Conservation (phyloP, 2,888 invertebrate genomes). For the Drosophila heteroneura region DNA sequence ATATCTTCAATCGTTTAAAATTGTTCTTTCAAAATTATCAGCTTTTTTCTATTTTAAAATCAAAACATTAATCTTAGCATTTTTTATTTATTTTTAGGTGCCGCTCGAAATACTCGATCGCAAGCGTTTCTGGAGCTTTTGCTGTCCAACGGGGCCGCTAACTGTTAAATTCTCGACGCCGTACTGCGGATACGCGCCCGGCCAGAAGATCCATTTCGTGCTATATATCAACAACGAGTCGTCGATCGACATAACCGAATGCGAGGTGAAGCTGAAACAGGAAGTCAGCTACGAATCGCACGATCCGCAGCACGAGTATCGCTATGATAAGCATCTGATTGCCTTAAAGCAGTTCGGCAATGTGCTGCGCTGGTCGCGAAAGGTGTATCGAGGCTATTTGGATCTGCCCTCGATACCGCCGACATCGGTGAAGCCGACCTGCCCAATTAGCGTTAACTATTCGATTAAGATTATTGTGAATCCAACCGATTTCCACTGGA, state of each 20-base stretch:
- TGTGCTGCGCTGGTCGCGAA: constrained; percentile 87
- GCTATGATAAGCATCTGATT: constrained; percentile 83
- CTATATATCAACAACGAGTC: constrained; percentile 92
- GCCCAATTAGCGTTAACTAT: constrained; percentile 91
- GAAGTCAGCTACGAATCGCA: constrained; percentile 86
- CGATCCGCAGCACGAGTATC: constrained; percentile 84
- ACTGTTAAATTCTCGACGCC: constrained; percentile 86
- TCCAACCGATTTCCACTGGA: constrained; percentile 88
- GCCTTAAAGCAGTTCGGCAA: constrained; percentile 86
- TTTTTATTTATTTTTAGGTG: constrained; percentile 59
- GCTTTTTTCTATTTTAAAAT: neutral
- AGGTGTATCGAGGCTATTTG: constrained; percentile 88
- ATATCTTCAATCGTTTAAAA: neutral
- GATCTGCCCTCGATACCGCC: constrained; percentile 91
- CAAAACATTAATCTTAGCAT: neutral
- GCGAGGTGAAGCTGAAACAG: constrained; percentile 89
- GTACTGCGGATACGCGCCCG: constrained; percentile 91
- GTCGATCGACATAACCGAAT: constrained; percentile 88
- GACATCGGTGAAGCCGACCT: constrained; percentile 90
- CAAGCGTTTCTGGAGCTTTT: constrained; percentile 85
- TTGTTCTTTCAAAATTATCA: neutral
- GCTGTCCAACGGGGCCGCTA: constrained; percentile 84
- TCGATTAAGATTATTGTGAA: constrained; percentile 88
- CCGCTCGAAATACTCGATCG: constrained; percentile 84
- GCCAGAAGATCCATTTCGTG: constrained; percentile 90